phyloP scores from a whole-genome alignment of 1,140 invertebrate genomes.

The Physella acuta region DNA sequence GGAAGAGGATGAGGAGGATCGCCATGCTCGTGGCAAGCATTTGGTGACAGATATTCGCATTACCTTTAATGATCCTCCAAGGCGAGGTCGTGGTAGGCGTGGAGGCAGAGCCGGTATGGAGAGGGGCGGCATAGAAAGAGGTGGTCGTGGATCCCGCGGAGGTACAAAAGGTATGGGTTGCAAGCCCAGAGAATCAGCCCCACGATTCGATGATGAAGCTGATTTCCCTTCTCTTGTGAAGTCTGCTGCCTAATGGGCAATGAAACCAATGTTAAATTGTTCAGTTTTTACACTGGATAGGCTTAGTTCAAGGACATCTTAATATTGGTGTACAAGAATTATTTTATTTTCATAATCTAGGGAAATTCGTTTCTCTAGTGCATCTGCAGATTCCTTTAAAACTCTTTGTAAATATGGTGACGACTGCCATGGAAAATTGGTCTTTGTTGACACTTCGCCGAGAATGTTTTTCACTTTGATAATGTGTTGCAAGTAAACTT shows the following conservation, averaged over 20 bases:
- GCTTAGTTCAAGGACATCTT: not conserved
- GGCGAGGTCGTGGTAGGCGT: constrained; percentile 43
- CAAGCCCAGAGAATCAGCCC: constrained; percentile 68
- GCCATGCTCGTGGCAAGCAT: constrained; percentile 37
- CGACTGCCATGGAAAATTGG: not conserved
- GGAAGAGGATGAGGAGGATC: constrained; percentile 38
- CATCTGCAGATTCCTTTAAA: constrained; percentile 1
- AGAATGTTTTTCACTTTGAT: not conserved
- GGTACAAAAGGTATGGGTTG: constrained; percentile 34
- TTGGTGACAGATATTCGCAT: constrained; percentile 48
- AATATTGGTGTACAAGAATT: not conserved
- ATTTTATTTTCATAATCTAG: not conserved
- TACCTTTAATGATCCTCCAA: constrained; percentile 49
- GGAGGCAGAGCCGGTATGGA: constrained; percentile 32
- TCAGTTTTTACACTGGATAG: not conserved
- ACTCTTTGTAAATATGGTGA: constrained; percentile 15
- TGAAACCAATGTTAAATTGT: too few species aligned
- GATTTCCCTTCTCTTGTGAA: constrained; percentile 77
- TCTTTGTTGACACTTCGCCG: not conserved
- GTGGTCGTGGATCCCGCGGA: constrained; percentile 39
- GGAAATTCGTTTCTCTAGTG: not conserved
- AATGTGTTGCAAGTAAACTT: not conserved
- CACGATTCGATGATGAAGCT: constrained; percentile 91
- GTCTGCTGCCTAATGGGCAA: constrained; percentile 37
- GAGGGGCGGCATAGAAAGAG: constrained; percentile 29